Conservation (phyloP, 2,113 vertebrate species). For the Austrofundulus limnaeus region DNA sequence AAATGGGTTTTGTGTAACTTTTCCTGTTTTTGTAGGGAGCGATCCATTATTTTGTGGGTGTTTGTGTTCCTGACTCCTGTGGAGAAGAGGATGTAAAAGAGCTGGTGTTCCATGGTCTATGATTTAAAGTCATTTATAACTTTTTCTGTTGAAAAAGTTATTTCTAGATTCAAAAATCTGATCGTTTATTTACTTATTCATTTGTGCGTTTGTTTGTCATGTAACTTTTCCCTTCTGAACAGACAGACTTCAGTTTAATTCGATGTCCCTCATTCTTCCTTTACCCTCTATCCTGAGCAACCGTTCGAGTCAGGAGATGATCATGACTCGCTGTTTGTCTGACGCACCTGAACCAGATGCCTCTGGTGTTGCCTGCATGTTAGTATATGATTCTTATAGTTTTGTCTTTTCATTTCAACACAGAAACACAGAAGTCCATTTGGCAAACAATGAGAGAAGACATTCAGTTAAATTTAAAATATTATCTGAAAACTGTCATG, state of each 20-base stretch:
- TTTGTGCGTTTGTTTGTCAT: background rate
- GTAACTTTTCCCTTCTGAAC: conserved; percentile 30
- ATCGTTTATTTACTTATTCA: background rate
- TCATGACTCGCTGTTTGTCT: conserved; percentile 70
- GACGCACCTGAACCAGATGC: conserved; percentile 49
- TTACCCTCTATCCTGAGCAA: conserved; percentile 72
- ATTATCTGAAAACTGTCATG: background rate
- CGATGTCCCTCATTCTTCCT: conserved; percentile 75
- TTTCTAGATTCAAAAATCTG: background rate
- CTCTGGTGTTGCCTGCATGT: conserved; percentile 80
- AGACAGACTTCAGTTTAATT: conserved; percentile 78
- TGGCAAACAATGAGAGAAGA: too few relatives aligned
- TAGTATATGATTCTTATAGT: conserved; percentile 53
- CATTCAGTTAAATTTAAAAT: too few relatives aligned
- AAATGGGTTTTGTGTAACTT: too few relatives aligned
- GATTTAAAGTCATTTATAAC: background rate
- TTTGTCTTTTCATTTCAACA: too few relatives aligned
- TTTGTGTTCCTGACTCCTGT: conserved; percentile 86
- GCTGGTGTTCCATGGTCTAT: conserved; percentile 77
- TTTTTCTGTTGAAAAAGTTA: background rate
- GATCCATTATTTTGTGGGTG: conserved; percentile 78
- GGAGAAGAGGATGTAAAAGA: conserved; percentile 77
- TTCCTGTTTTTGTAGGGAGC: conserved; percentile 64
- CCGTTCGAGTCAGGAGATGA: conserved; percentile 70
- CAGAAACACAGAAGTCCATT: too few relatives aligned